Evolutionary conservation across 2,797 vertebrate species (phyloP).

Genomic region (Pteronotus mesoamericanus): DNA sequence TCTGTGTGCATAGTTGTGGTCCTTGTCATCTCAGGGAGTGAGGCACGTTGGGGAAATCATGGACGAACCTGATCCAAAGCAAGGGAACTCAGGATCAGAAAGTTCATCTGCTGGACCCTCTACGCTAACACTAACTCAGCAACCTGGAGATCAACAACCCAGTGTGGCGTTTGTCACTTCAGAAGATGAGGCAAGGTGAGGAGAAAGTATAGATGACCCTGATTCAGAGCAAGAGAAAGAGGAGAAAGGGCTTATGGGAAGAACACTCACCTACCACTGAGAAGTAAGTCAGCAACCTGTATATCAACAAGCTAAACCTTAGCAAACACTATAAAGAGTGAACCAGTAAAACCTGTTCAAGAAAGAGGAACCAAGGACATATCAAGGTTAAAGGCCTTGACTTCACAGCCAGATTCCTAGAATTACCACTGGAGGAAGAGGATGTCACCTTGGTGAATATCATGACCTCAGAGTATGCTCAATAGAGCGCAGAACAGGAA

Average conservation of each 20-base stretch:
- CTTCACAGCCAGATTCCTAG: not conserved
- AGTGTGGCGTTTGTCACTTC: not conserved
- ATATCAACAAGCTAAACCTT: not conserved
- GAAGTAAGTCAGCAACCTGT: not conserved
- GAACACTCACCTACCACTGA: not conserved
- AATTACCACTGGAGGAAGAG: not conserved
- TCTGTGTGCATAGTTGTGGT: not conserved
- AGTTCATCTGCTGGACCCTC: not conserved
- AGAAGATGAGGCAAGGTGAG: not conserved
- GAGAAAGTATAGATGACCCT: not conserved
- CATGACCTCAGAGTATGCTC: not conserved
- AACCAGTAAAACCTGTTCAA: not conserved
- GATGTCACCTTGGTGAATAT: not conserved
- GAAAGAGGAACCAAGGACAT: not conserved
- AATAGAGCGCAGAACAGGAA: not conserved
- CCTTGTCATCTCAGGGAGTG: not conserved
- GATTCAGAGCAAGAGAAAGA: not conserved
- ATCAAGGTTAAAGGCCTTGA: not conserved
- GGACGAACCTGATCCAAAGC: not conserved
- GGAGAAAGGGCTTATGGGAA: not conserved
- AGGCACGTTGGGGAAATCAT: not conserved
- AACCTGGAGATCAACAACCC: not conserved
- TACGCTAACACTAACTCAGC: not conserved
- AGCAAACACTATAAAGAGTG: not conserved
- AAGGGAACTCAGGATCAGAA: not conserved